Base-by-base conservation (phyloP, 2,888 invertebrate genomes). In the Drosophila ezoana region DNA sequence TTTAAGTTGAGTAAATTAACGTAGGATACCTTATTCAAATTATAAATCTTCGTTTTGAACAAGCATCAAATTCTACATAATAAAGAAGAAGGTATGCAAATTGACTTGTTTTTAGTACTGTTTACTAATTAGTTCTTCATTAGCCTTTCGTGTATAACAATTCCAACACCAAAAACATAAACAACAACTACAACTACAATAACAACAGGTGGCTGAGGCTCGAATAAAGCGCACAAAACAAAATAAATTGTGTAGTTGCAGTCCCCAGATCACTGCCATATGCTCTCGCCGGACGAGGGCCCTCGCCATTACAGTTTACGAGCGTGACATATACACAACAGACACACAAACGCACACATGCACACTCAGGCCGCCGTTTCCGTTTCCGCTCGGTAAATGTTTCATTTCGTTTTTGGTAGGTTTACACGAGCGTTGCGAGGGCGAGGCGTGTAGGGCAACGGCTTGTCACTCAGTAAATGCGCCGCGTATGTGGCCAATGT, bases 351-450 rank as follows among this genome's bases (percentile, higher is more conserved):
- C 45, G 37, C 35, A 38, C 49, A 54, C 20, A 13, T 18, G 57
- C 59, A 60, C 62, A 65, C 58, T 73, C 60, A 61, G 63, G 69
- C 65, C 81, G 65, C 69, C 65, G 74, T 78, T 74, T 88, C 87
- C 89, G 84, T 75, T 83, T 87, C 89, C 83, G 84, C 75, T 81
- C 58, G 57, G 81, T 87, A 83, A 88, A 87, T 86, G 89, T 88
- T 83, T 88, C 84, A 83, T 87, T 88, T 88, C 64, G 67, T 72
- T 85, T 73, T 67, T 43, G 48, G 47, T 23, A 14, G 14, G 4
- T 13, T 14, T 2, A 18, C 9, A 1, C 40, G 14, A 35, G 41
- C 13, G 47, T 28, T 8, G 23, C 23, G 51, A 37, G 10, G 2
- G 32, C 2, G 37, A 6, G 33, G 28, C 18, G 38, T 32, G 40